A percentile compares a stretch with the other conserved stretches of the same genome.
phyloP scores from a whole-genome alignment of 2,113 vertebrate species.

The Cavia aperea region DNA sequence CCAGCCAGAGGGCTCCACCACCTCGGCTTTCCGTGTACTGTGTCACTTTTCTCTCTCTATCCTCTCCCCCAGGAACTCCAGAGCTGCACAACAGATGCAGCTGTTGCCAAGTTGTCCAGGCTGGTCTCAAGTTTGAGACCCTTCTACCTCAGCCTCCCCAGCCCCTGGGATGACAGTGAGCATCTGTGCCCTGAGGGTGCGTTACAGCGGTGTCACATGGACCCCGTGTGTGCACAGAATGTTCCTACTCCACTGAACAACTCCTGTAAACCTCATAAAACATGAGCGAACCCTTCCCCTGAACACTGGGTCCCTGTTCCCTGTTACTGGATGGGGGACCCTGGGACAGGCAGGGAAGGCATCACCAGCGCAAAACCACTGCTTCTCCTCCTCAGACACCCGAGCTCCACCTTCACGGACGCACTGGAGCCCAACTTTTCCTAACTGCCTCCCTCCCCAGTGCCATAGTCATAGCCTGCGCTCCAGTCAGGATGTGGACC shows the following conservation, averaged over 20 bases:
- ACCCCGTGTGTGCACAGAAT: background rate
- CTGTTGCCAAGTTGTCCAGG: background rate
- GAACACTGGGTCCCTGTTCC: background rate
- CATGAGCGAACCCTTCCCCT: background rate
- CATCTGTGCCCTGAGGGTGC: background rate
- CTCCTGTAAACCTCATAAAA: background rate
- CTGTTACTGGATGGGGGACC: background rate
- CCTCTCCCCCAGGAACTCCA: too few species aligned
- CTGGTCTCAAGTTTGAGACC: background rate
- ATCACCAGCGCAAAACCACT: background rate
- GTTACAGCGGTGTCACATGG: background rate
- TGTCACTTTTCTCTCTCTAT: too few species aligned
- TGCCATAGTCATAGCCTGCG: background rate
- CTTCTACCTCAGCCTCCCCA: background rate
- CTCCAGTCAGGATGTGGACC: background rate
- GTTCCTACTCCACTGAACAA: background rate
- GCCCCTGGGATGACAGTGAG: background rate
- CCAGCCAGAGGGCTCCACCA: too few species aligned
- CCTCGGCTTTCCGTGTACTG: too few species aligned
- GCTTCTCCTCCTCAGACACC: conserved; percentile 10
- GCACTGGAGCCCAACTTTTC: background rate
- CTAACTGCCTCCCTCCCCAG: background rate
- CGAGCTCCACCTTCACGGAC: background rate
- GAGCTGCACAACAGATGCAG: too few species aligned
- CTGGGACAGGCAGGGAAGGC: background rate